These are phyloP conservation scores for Ara ararauna DNA, from an alignment of 2,797 vertebrate species.

Conservation along the genomic window DNA sequence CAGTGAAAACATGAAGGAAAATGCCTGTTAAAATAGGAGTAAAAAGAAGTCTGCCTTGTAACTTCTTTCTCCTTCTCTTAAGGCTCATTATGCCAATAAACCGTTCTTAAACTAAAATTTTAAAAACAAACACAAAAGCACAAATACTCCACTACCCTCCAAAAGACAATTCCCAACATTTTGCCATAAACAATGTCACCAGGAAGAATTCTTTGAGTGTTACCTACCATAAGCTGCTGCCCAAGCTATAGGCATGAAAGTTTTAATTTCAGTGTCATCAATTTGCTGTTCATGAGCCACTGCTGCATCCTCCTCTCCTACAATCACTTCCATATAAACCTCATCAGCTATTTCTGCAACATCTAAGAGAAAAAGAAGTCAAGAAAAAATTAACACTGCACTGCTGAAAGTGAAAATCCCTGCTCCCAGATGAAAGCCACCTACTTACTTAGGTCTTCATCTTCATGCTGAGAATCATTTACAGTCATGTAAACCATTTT, in stretches of 20 bases:
- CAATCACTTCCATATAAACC: slow-evolving; percentile 95
- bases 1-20: slow-evolving; percentile 40
- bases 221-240: slow-evolving; percentile 91
- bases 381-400: slow-evolving; percentile 50
- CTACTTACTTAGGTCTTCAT: slow-evolving; percentile 91
- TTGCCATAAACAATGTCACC: background rate
- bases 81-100: slow-evolving; percentile 25
- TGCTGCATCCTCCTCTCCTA: slow-evolving; percentile 89
- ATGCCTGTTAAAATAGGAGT: slow-evolving; percentile 27
- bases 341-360: slow-evolving; percentile 92
- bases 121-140: background rate
- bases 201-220: background rate
- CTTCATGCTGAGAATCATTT: slow-evolving; percentile 91
- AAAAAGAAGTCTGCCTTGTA: slow-evolving; percentile 25
- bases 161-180: background rate
- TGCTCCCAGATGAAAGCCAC: slow-evolving; percentile 74
- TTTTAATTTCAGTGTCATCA: slow-evolving; percentile 90
- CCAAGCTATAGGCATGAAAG: slow-evolving; percentile 94
- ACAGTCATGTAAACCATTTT: slow-evolving; percentile 99
- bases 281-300: slow-evolving; percentile 87
- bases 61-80: background rate
- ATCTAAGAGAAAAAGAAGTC: slow-evolving; percentile 76
- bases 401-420: slow-evolving; percentile 43
- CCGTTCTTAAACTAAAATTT: background rate
- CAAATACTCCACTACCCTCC: background rate